Base-by-base conservation (phyloP, 2,113 vertebrate species). In the Gymnorhina tibicen region DNA sequence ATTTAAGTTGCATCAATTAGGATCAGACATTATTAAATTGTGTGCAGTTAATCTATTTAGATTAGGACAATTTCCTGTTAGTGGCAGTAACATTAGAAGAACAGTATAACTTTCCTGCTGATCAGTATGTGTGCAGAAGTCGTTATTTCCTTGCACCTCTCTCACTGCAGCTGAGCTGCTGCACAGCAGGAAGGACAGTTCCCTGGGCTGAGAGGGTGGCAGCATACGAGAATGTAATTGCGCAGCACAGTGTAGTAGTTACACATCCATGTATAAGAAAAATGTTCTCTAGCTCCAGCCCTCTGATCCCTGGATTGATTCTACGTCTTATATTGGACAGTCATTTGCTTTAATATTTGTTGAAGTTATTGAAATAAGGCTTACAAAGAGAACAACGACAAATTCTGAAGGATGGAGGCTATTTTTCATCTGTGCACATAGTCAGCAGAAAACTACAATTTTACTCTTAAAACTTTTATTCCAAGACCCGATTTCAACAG, bases 201-300 rank as follows among this genome's bases (percentile, higher is more conserved):
- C 19, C 33, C 30, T 55, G 35, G 46, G 23, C 35, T 1, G 7
- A 58, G 42, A 69, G 22, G 24, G 28, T 20, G 80, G 32, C 37
- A 53, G 14, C 30, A 30, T 10, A 30, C 0, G 26, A 52, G 26
- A 41, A 53, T 5, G 3, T 35, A 56, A 83, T 39, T 83, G 22
- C 80, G 50, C 55, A 74, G 46, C 5, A 23, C 5, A 35, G 6
- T 3, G 22, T 11, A 39, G 42, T 4, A n/a, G 7, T 23, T 90
- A 56, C 1, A 3, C 0, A 0, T 3, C 8, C 41, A 28, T 2
- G 0, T 46, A 24, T 27, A 46, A 85, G 59, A 50, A 77, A 76
- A 77, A 6, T 10, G 5, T 46, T 63, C 46, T 28, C 46, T 46
- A 22, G 28, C 14, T 83, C n/a, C 44, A 64, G 49, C 3, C 24